Evolutionary conservation across 2,797 vertebrate species (phyloP), one percentile per base, ranked within the genome.

Genomic region (Platalea minor): DNA sequence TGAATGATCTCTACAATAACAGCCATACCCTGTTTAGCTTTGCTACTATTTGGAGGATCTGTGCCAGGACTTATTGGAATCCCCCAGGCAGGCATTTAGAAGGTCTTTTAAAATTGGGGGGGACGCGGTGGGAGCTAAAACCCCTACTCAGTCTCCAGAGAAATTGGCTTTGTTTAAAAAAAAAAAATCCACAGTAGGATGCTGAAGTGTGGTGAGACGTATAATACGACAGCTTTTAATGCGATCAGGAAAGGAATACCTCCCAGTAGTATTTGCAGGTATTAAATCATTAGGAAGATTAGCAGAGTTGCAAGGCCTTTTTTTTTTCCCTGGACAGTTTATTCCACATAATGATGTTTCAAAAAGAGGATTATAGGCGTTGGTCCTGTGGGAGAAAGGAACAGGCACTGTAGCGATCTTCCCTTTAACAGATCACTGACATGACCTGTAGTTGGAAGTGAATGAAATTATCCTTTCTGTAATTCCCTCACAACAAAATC

Each of bases 241-340:
- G 80, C 17, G 64, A 89, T 93, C 72, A 53, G 80, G 94, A 87
- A 81, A 88, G 83, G 91, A 74, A 89, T 54, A 50, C 46, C 68
- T 94, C 93, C 95, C 81, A 18, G 82, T 4, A 81, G 88, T 61
- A 43, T 78, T 86, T 88, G 69, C 89, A 96, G 92, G 83, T 93
- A 87, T 97, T 94, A 94, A 94, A 91, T 88, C 83, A 78, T 96
- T 93, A 93, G 85, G 59, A 80, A 91, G 92, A 96, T 93, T 80
- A 95, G 77, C 39, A 46, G 82, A 86, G 77, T 76, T 94, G 80
- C 51, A 87, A 91, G 74, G 39, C 59, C 3, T 4, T 37, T 61
- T 31, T 59, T 59, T 72, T 5, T 37, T 68, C 39, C 76, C 53
- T 28, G 13, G 80, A 50, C 33, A 50, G 53, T 91, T 95, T 90